Percentiles rank a stretch among this genome's conserved stretches.
Evolutionary conservation across 1,140 invertebrate genomes (phyloP).

Genomic region (Drosophila littoralis): DNA sequence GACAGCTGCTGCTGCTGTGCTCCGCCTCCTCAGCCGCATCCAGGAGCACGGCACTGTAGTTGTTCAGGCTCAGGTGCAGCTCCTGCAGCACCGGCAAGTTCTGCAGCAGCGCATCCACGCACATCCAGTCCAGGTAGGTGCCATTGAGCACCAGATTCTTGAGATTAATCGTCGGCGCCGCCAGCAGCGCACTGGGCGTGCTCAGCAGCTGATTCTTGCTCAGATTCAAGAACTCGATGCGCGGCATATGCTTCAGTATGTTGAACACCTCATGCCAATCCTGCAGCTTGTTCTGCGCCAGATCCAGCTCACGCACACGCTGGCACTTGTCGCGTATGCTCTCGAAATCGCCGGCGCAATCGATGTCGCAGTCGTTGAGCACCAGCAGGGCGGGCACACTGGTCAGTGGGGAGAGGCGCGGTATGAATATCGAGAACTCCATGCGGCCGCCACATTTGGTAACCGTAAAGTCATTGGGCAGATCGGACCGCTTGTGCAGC

Average conservation of each 20-base stretch:
- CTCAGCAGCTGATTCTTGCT: constrained; percentile 93
- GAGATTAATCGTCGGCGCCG: constrained; percentile 87
- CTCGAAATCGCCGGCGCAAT: constrained; percentile 92
- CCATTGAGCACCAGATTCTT: constrained; percentile 93
- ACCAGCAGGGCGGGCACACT: constrained; percentile 93
- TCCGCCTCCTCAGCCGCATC: constrained; percentile 67
- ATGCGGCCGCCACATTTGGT: constrained; percentile 74
- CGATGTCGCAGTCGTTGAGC: constrained; percentile 95
- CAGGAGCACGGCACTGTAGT: constrained; percentile 89
- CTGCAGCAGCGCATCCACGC: constrained; percentile 90
- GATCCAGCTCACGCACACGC: constrained; percentile 94
- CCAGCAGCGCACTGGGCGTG: constrained; percentile 84
- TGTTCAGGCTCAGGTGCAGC: constrained; percentile 94
- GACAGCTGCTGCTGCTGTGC: constrained; percentile 16
- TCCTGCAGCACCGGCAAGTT: constrained; percentile 92
- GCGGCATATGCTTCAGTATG: constrained; percentile 93
- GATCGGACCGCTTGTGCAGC: constrained; percentile 84
- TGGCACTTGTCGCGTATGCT: constrained; percentile 92
- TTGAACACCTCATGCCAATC: constrained; percentile 94
- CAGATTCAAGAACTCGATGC: constrained; percentile 94
- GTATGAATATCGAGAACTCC: constrained; percentile 91
- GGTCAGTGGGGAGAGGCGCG: constrained; percentile 90
- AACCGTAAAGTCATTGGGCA: constrained; percentile 74
- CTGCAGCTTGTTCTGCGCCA: constrained; percentile 94
- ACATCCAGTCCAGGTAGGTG: constrained; percentile 93